Base-by-base conservation (phyloP, 2,888 invertebrate genomes). In the Branchellion lobata region DNA sequence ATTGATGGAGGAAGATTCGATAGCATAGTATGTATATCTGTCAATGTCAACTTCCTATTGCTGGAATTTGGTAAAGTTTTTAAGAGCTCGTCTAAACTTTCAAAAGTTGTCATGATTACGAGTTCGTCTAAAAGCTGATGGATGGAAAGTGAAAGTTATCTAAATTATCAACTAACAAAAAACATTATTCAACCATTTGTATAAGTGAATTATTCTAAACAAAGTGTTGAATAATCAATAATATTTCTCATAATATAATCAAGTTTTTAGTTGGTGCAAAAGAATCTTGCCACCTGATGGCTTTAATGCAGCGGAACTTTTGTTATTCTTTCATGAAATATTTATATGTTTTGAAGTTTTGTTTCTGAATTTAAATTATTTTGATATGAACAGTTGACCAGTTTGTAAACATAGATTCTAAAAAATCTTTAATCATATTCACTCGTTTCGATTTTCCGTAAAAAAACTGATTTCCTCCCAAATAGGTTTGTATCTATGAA, bases 41-140 rank as follows among this genome's bases (percentile, higher is more conserved):
- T 36, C n/a, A 77, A 36, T 21, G 77, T 33, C n/a, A 77, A 33
- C 3, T 57, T 29, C 21, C 8, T 61, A 65, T 77, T 21, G 31
- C 61, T 65, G 11, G 77, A 77, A 65, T 77, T 77, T 8, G 77
- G 77, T n/a, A 77, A 36, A 33, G 33, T 77, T 24, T 36, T 53
- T 29, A 77, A 34, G 24, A 77, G 33, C n/a, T 34, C 77, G 34
- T 33, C 21, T 31, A 77, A 36, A 36, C 57, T 53, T 65, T 77
- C 77, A 47, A 77, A 33, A 33, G 65, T 61, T 34, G 77, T 65
- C 77, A 77, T 73, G 8, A 69, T 57, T 57, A 57, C 61, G 5
- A 18, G 61, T 18, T 24, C 61, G 61, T 18, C 8, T 8, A 57
- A 57, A 57, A 57, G 5, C 21, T 5, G 5, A 8, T 57, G 5